Percentiles rank a stretch among this genome's conserved stretches.
These are phyloP conservation scores for Drosophila punjabiensis DNA, from an alignment of 1,140 invertebrate genomes.

Conservation along the genomic window DNA sequence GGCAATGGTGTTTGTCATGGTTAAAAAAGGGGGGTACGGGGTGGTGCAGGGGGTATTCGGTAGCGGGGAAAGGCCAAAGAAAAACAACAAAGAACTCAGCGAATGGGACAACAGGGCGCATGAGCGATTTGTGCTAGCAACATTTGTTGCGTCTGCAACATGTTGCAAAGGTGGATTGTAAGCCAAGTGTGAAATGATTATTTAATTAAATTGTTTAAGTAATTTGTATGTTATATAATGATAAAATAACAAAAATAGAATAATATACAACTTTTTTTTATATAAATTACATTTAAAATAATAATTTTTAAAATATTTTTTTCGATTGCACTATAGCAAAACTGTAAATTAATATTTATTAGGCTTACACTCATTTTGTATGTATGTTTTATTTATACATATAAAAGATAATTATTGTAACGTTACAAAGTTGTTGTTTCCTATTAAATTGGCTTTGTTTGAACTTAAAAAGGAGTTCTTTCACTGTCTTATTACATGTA, in stretches of 20 bases:
- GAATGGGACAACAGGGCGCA: slow-evolving; percentile 72
- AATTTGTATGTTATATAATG: background rate
- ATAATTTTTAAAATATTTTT: background rate
- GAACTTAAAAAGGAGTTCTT: background rate
- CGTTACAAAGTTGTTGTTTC: no score
- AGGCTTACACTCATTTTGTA: background rate
- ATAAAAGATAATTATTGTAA: no score
- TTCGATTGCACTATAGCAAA: background rate
- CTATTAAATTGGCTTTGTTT: background rate
- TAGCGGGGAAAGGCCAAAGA: slow-evolving; percentile 26
- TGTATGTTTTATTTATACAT: background rate
- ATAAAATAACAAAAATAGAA: background rate
- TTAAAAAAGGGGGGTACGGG: background rate
- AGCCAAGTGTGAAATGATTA: background rate
- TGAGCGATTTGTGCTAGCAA: slow-evolving; percentile 63
- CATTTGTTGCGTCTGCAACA: slow-evolving; percentile 54
- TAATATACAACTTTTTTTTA: background rate
- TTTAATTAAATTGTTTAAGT: background rate
- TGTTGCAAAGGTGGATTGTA: slow-evolving; percentile 51
- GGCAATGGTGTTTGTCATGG: slow-evolving; percentile 52
- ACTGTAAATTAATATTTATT: background rate
- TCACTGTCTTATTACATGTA: no score
- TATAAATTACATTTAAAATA: background rate
- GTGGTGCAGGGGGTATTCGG: background rate
- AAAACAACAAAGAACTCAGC: slow-evolving; percentile 67